phyloP scores from a whole-genome alignment of 2,113 vertebrate genomes.

The Leptosomus discolor region DNA sequence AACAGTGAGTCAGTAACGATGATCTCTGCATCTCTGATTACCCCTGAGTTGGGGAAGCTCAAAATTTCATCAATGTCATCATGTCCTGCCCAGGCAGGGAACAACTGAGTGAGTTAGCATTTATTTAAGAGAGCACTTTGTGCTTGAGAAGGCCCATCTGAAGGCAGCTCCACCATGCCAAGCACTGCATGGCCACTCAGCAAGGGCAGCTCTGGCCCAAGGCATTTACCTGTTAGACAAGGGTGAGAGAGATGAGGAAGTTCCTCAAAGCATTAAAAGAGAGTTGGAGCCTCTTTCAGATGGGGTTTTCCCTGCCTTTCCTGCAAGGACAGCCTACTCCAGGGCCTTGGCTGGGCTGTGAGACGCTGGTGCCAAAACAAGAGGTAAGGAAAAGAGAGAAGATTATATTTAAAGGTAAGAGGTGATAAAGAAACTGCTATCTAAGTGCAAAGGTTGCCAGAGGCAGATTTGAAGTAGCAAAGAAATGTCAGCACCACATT shows the following conservation, averaged over 20 bases:
- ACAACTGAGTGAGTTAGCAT: background rate
- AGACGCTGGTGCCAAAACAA: background rate
- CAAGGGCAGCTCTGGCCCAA: background rate
- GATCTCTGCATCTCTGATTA: background rate
- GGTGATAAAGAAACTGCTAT: background rate
- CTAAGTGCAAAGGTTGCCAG: background rate
- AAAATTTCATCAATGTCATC: too few species aligned
- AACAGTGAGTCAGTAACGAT: background rate
- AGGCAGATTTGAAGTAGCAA: background rate
- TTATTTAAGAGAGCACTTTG: background rate
- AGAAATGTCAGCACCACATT: background rate
- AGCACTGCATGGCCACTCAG: background rate
- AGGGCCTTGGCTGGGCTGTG: background rate
- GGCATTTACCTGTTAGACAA: too few species aligned
- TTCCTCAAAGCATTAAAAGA: background rate
- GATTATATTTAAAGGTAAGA: background rate
- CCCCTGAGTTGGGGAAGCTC: background rate
- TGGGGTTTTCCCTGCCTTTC: background rate
- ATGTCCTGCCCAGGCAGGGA: background rate
- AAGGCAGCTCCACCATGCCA: accelerated
- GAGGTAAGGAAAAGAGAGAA: background rate
- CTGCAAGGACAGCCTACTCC: background rate
- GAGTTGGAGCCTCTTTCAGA: background rate
- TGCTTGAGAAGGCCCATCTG: background rate
- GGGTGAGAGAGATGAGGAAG: background rate